These are phyloP conservation scores for Gorsachius magnificus DNA, from an alignment of 2,797 vertebrate genomes.

Conservation along the genomic window DNA sequence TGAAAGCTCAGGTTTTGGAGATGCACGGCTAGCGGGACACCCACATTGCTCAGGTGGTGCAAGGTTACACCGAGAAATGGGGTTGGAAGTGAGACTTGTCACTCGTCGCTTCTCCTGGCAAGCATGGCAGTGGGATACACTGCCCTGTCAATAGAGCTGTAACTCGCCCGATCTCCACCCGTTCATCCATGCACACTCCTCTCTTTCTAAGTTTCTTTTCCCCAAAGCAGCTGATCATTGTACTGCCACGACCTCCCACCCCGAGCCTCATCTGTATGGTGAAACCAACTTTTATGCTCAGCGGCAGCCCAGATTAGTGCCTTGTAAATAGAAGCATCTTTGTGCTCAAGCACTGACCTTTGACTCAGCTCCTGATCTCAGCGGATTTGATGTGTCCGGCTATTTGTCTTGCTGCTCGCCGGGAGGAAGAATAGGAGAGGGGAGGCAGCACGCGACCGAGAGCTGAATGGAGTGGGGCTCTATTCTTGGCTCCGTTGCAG, in stretches of 20 bases:
- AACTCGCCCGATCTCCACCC: neutral
- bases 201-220: neutral
- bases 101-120: accelerated
- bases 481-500: slow-evolving; percentile 1
- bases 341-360: slow-evolving; percentile 45
- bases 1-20: neutral
- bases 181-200: neutral
- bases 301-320: neutral
- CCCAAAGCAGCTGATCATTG: neutral
- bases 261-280: neutral
- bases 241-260: neutral
- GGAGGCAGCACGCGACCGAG: neutral
- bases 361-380: neutral
- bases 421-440: neutral
- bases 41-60: neutral
- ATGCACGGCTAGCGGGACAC: accelerated
- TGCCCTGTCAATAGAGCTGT: neutral
- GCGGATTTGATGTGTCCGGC: neutral
- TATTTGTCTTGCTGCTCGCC: neutral
- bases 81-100: neutral
- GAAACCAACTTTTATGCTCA: neutral
- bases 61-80: neutral
- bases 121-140: accelerated
- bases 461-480: neutral
- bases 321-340: slow-evolving; percentile 33